Conservation (phyloP, 1,140 invertebrate genomes). For the Drosophila carrolli region DNA sequence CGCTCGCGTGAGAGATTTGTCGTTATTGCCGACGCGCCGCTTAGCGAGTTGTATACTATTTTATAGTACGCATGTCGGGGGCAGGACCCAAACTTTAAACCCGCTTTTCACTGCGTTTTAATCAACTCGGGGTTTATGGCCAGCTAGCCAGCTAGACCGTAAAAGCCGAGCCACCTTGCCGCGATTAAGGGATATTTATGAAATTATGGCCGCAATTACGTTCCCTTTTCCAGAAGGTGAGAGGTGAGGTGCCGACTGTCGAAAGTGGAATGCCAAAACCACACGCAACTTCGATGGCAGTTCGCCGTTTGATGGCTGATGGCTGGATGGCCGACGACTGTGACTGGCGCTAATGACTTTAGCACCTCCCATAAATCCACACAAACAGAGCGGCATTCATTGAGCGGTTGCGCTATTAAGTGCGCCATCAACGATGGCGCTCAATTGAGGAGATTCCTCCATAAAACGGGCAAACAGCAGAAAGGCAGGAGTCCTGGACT, state of each 20-base stretch:
- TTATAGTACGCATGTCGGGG: conserved; percentile 68
- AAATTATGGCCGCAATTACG: conserved; percentile 75
- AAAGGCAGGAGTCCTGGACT: conserved; percentile 48
- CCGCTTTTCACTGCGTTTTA: conserved; percentile 59
- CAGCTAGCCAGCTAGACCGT: conserved; percentile 40
- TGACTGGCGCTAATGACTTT: conserved; percentile 78
- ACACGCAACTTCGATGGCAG: conserved; percentile 53
- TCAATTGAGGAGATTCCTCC: conserved; percentile 71
- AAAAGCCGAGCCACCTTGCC: conserved; percentile 34
- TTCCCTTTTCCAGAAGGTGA: conserved; percentile 4
- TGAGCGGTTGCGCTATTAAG: conserved; percentile 69
- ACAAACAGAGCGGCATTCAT: conserved; percentile 63
- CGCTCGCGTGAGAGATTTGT: conserved; percentile 54
- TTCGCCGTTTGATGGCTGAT: conserved; percentile 38
- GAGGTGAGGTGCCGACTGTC: conserved; percentile 23
- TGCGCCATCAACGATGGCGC: conserved; percentile 72
- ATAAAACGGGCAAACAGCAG: conserved; percentile 55
- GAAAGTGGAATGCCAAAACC: conserved; percentile 20
- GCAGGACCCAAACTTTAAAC: conserved; percentile 40
- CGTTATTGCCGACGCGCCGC: conserved; percentile 45
- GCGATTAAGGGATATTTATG: conserved; percentile 74
- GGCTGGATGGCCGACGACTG: conserved; percentile 39
- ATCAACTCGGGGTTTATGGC: conserved; percentile 56
- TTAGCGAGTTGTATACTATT: conserved; percentile 32
- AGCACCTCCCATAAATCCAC: conserved; percentile 77